Base-by-base conservation (phyloP, 1,140 invertebrate genomes). In the Drosophila guanche region DNA sequence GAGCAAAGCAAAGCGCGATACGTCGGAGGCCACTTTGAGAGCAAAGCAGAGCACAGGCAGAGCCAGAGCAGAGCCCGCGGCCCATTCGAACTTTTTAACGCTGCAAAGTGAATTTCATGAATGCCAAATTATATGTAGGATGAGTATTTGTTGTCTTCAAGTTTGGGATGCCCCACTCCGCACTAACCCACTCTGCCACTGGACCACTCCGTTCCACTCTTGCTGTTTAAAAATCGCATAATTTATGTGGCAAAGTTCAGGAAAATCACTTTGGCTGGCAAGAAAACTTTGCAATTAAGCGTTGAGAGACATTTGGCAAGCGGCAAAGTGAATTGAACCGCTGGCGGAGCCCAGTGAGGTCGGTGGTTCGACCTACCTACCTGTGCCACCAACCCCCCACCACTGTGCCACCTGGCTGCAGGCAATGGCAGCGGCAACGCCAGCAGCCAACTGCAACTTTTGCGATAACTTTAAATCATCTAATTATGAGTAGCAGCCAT, bases 391-490 rank as follows among this genome's bases (percentile, higher is more conserved):
- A 20, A 20, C 58, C 51, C 70, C 62, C 47, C 52, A 20, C 25
- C 27, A 55, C 22, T 60, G 22, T 22, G 6, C n/a, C 52, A 47
- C 65, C 61, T 41, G 50, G 51, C 25, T 68, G 66, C 65, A 68
- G 23, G 46, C 42, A 20, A 20, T 20, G 16, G 16, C 16, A 20
- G 16, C 16, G 16, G 16, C 16, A 20, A 20, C 16, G 16, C 16
- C 16, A 3, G 29, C 65, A 48, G 63, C 50, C 43, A 56, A 52
- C 60, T 74, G 80, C 74, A 89, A 89, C 84, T 89, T 89, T 89
- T 71, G 78, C 86, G 81, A 90, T 90, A 90, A 90, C 81, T 79
- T 86, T 90, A 90, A 90, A 90, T 90, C 88, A 90, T 90, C 86
- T 90, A 90, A 90, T 90, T 90, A 90, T 90, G 78, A 83, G 68